Conservation (phyloP, 2,888 invertebrate genomes). For the Calameuta idolon region DNA sequence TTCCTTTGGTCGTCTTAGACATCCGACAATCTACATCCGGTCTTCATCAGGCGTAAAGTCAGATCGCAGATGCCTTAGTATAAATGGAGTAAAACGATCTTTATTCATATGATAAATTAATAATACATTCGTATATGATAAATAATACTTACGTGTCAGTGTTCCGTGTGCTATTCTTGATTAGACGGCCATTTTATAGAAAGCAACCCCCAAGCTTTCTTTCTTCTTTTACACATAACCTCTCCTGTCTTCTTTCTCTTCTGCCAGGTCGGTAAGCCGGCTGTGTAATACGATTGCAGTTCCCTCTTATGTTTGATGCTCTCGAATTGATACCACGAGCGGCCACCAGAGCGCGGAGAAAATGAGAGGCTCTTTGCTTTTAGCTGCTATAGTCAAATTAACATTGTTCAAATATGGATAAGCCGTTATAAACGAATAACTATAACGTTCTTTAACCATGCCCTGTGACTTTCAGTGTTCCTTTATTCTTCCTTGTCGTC, state of each 20-base stretch:
- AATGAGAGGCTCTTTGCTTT: neutral
- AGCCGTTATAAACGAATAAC: neutral
- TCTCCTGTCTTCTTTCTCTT: neutral
- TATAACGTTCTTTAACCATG: neutral
- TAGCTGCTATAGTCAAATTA: neutral
- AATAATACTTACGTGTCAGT: neutral
- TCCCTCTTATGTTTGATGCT: neutral
- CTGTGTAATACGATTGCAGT: neutral
- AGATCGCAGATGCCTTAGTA: neutral
- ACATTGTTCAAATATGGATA: neutral
- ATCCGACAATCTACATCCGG: neutral
- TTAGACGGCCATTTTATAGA: neutral
- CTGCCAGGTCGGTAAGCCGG: neutral
- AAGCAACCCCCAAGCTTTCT: neutral
- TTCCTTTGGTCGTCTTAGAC: neutral
- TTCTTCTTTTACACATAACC: neutral
- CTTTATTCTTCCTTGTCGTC: neutral
- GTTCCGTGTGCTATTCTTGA: neutral
- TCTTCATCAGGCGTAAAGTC: neutral
- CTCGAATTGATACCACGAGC: neutral
- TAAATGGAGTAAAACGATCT: neutral
- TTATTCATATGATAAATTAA: constrained; percentile 3
- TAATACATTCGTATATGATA: neutral
- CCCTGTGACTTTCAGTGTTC: neutral
- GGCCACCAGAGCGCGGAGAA: neutral